Evolutionary conservation across 2,797 vertebrate species (phyloP), one percentile per base, ranked within the genome.

Genomic region (Megalops cyprinoides): DNA sequence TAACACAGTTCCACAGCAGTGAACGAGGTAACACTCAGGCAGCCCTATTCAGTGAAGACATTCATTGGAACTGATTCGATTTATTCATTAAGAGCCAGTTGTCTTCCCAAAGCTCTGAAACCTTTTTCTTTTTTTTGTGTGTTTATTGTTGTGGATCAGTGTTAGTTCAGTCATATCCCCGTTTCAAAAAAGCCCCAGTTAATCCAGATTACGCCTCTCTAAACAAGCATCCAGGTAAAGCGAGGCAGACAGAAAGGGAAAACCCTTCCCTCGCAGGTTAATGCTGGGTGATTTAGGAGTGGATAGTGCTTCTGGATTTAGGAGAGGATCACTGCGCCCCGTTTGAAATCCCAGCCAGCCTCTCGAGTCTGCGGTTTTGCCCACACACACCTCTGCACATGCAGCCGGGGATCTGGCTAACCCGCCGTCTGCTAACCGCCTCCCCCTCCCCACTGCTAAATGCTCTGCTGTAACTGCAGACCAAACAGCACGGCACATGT

Each of bases 291-390:
- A 46, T 74, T 74, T 20, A 65, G 60, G 18, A 44, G 37, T 39
- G 37, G 34, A 9, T 15, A 44, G 15, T 31, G 5, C 44, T 46
- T 25, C 14, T 49, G 71, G 44, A 49, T 74, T 74, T 74, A 46
- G n/a, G 3, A 74, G 71, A 74, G 74, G 71, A 48, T 74, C 46
- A 74, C 71, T n/a, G 23, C 25, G 71, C 42, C 71, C n/a, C n/a
- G 23, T 74, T 25, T 46, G 23, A 74, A 46, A 74, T 74, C 71
- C 23, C 71, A 74, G 71, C 46, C 71, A 74, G 44, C 8, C 25
- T 49, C 23, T n/a, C n/a, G n/a, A 31, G n/a, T 31, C n/a, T 49
- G 71, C 37, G 44, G 71, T 74, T 74, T 51, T 28, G 46, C 71
- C 42, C 46, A 31, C 71, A 28, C n/a, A 46, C 42, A n/a, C n/a